Conservation (phyloP, 2,113 vertebrate species). For the Tetrao urogallus region DNA sequence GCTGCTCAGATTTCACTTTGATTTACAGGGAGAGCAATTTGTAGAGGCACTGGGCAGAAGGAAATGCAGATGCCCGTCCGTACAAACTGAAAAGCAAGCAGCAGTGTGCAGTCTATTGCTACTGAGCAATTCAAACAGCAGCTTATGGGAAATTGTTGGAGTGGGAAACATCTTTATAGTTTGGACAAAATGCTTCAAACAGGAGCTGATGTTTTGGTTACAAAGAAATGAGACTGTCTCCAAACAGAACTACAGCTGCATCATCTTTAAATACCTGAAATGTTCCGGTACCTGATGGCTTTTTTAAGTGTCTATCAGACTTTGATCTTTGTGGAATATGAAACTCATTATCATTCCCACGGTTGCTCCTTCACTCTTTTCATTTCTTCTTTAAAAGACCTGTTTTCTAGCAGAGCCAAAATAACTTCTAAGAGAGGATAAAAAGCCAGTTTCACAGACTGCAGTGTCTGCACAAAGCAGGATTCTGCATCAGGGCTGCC, state of each 20-base stretch:
- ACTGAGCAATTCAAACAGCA: background rate
- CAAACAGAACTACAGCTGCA: background rate
- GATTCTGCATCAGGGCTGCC: background rate
- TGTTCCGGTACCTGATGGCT: accelerated
- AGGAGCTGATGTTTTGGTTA: background rate
- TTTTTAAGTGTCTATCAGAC: background rate
- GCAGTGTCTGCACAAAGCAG: background rate
- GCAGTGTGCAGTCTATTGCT: background rate
- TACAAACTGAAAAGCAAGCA: background rate
- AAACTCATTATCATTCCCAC: background rate
- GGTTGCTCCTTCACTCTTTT: background rate
- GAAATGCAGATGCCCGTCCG: background rate
- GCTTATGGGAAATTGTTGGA: background rate
- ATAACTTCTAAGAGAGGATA: background rate
- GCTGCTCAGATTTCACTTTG: background rate
- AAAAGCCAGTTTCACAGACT: background rate
- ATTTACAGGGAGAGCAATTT: background rate
- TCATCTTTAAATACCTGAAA: background rate
- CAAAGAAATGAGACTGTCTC: background rate
- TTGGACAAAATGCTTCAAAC: background rate
- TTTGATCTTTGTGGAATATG: background rate
- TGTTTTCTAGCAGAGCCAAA: background rate
- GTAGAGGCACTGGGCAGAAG: background rate
- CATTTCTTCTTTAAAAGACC: accelerated
- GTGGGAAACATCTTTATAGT: background rate